Base-by-base conservation (phyloP, 2,888 invertebrate species). In the Lasioglossum zephyrum region DNA sequence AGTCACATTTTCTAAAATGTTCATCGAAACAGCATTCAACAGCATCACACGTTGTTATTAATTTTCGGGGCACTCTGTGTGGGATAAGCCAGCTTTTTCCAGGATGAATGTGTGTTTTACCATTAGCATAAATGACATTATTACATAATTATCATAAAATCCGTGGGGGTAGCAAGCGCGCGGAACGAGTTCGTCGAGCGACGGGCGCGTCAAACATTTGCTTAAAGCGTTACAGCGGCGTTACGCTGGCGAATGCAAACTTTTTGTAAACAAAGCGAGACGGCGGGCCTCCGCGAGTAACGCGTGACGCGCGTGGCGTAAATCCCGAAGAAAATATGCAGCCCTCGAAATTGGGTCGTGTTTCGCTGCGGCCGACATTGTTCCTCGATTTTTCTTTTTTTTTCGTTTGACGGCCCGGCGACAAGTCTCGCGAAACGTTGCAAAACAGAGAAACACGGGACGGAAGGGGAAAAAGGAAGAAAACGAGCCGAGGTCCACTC, bases 241-340 rank as follows among this genome's bases (percentile, higher is more conserved):
- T 31, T 4, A 8, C 36, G 36, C 22, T 39, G 22, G 57, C 41
- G 16, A 75, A 75, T 57, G 39, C 60, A 26, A n/a, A 18, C 22
- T 36, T 26, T 16, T 31, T 16, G 16, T 16, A 63, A 53, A 53
- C 39, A 60, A 39, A 39, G n/a, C 18, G 9, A 11, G 39, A 26
- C 41, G 26, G 2, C 39, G 26, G 5, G n/a, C n/a, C 41, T 26
- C 31, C n/a, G 60, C 26, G 11, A 41, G 26, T 60, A 70, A 22
- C 41, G 31, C 13, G 3, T 4, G 63, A 26, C 63, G 36, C 66
- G 16, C 31, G 69, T 11, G 39, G 36, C 53, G n/a, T 53, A 53
- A 53, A 53, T n/a, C 53, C 4, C 49, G 49, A 53, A 73, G 73
- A 36, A 73, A 73, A 73, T 49, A 36, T 73, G n/a, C 9, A 66